A percentile compares a stretch with the other conserved stretches of the same genome.
These are phyloP conservation scores for Apis cerana DNA, from an alignment of 1,140 invertebrate genomes.

Conservation along the genomic window DNA sequence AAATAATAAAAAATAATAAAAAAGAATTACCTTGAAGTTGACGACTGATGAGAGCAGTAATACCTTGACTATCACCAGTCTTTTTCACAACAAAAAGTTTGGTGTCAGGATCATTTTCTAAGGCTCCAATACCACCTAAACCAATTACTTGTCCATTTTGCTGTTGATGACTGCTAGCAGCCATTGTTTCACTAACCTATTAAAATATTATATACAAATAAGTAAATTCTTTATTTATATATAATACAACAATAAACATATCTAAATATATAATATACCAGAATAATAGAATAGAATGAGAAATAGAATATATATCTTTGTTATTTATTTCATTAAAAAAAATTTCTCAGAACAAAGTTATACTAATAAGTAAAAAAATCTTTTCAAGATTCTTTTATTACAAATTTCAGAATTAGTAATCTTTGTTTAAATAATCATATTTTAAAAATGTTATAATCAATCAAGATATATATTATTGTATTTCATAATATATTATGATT, in stretches of 20 bases:
- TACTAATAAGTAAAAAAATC: no score
- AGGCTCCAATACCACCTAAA: slow-evolving; percentile 69
- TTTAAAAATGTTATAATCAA: no score
- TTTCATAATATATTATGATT: no score
- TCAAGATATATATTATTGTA: no score
- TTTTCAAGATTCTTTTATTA: no score
- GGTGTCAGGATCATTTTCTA: slow-evolving; percentile 85
- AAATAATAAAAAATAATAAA: background rate
- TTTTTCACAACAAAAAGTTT: slow-evolving; percentile 90
- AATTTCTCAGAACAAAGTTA: no score
- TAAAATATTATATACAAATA: slow-evolving; percentile 1
- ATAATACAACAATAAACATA: background rate
- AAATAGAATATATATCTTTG: no score
- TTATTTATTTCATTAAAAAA: no score
- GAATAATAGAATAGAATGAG: no score
- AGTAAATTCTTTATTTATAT: no score
- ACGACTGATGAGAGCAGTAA: slow-evolving; percentile 88
- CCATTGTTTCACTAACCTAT: slow-evolving; percentile 90
- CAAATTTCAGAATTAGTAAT: no score
- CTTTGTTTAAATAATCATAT: no score
- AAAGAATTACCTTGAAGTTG: slow-evolving; percentile 87
- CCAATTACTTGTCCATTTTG: slow-evolving; percentile 84
- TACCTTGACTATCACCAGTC: slow-evolving; percentile 87
- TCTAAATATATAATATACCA: background rate
- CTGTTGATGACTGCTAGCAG: slow-evolving; percentile 86